Evolutionary conservation across 2,888 invertebrate species (phyloP).

Genomic region (Agriopis aurantiaria): DNA sequence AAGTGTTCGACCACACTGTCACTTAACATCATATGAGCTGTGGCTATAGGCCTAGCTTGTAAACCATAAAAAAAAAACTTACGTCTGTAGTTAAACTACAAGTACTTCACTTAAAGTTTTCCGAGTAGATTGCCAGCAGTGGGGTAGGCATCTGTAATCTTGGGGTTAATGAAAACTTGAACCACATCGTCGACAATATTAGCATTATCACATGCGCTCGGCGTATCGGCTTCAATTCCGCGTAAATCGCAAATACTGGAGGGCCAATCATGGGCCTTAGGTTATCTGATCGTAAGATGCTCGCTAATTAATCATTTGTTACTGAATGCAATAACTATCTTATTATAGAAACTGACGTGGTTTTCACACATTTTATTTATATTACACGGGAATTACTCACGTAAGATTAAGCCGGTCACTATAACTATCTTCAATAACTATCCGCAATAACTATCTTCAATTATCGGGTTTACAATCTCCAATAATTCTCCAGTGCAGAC

Average conservation of each 20-base stretch:
- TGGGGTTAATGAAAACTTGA: slow-evolving; percentile 72
- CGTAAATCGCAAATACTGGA: slow-evolving; percentile 67
- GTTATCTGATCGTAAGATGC: slow-evolving; percentile 66
- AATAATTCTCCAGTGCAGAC: slow-evolving; percentile 49
- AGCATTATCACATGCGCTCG: slow-evolving; percentile 53
- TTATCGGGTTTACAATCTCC: slow-evolving; percentile 51
- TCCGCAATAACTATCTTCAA: slow-evolving; percentile 44
- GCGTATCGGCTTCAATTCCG: slow-evolving; percentile 58
- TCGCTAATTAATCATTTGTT: slow-evolving; percentile 65
- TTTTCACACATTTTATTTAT: no score
- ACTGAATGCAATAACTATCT: slow-evolving; percentile 29
- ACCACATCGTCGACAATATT: slow-evolving; percentile 65
- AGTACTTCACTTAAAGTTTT: slow-evolving; percentile 47
- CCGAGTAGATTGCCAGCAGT: slow-evolving; percentile 41
- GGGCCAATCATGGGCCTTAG: slow-evolving; percentile 65
- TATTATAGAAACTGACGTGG: no score
- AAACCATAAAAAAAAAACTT: background rate
- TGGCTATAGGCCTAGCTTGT: no score
- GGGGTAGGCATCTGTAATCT: slow-evolving; percentile 54
- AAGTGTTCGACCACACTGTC: no score
- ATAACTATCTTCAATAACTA: no score
- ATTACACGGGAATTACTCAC: no score
- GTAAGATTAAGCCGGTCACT: no score
- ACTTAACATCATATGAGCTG: no score
- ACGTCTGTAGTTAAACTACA: background rate